Conservation (phyloP, 2,113 vertebrate genomes). For the Pollimyrus isidori region DNA sequence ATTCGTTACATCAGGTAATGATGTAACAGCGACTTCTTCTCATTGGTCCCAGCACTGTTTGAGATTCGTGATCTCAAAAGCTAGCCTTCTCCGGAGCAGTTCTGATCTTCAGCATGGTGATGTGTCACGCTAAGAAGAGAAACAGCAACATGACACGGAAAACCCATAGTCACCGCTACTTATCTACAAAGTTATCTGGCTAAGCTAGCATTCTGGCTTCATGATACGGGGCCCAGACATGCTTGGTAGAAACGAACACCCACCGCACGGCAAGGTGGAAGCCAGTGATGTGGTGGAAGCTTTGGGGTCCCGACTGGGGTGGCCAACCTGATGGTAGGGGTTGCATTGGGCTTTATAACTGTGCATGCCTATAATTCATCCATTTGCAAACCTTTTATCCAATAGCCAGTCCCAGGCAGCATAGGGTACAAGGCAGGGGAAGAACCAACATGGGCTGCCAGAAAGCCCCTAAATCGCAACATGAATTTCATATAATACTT, state of each 20-base stretch:
- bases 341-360: background rate
- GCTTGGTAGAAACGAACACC: background rate
- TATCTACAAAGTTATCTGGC: background rate
- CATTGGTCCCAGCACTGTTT: background rate
- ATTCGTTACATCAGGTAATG: background rate
- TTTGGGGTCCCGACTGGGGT: background rate
- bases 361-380: background rate
- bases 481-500: no score
- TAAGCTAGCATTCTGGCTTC: background rate
- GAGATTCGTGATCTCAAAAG: background rate
- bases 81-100: background rate
- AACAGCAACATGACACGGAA: background rate
- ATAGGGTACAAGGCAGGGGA: background rate
- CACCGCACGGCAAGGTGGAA: background rate
- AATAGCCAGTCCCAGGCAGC: background rate
- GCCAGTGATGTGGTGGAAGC: background rate
- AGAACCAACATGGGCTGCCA: background rate
- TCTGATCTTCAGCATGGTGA: background rate
- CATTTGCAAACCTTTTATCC: background rate
- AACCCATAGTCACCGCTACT: background rate
- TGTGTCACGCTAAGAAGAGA: background rate
- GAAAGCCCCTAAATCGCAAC: background rate
- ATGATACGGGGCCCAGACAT: background rate
- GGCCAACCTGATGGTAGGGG: background rate
- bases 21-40: background rate